Conservation (phyloP, 2,113 vertebrate species). For the Python bivittatus region DNA sequence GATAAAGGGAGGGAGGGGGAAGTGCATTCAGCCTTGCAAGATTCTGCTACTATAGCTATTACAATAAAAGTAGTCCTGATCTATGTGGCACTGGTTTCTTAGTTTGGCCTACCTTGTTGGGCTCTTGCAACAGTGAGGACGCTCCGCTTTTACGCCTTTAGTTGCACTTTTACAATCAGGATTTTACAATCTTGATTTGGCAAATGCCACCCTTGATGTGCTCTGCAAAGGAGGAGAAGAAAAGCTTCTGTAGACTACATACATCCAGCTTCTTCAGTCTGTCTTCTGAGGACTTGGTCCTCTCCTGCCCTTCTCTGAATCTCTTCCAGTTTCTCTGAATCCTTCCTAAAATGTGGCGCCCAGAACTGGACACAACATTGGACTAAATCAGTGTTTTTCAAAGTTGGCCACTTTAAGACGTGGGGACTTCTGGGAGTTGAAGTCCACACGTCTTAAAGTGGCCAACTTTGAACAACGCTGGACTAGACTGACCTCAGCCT, state of each 20-base stretch:
- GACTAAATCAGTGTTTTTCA: neutral
- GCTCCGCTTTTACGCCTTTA: no score
- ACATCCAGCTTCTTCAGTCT: neutral
- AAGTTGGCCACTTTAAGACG: neutral
- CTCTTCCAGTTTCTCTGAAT: neutral
- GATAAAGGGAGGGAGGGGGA: neutral
- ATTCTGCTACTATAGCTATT: neutral
- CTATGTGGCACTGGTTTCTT: neutral
- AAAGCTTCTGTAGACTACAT: neutral
- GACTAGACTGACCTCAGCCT: neutral
- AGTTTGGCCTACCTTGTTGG: neutral
- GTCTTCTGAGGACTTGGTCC: neutral
- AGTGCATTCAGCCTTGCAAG: neutral
- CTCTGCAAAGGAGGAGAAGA: no score
- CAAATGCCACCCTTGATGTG: no score
- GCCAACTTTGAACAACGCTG: neutral
- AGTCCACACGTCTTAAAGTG: neutral
- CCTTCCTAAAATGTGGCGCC: neutral
- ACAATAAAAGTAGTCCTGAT: neutral
- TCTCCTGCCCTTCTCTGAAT: neutral
- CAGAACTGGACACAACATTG: neutral
- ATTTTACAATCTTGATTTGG: no score
- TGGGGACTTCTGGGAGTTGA: neutral
- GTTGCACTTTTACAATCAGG: neutral
- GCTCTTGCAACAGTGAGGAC: neutral